Percentiles rank a stretch among this genome's conserved stretches.
phyloP scores from a whole-genome alignment of 2,113 vertebrate species.

The Butastur rufipennis region DNA sequence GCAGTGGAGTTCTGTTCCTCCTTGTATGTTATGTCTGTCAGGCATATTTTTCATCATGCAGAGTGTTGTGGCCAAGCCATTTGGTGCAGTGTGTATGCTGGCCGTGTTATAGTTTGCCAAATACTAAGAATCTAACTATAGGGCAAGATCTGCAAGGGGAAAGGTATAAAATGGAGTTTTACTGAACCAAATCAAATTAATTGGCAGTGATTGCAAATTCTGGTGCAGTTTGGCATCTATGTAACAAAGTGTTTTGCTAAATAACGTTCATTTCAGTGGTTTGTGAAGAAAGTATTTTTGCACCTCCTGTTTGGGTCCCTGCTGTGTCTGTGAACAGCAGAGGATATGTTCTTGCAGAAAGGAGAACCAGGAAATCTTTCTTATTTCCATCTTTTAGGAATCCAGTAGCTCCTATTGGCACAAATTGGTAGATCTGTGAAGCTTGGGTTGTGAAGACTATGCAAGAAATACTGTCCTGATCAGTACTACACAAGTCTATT shows the following conservation, averaged over 20 bases:
- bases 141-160: background rate
- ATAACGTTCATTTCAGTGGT: background rate
- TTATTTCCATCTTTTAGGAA: background rate
- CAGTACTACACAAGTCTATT: background rate
- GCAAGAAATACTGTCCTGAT: background rate
- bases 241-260: background rate
- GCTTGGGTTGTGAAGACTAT: background rate
- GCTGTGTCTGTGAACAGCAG: background rate
- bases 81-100: background rate
- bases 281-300: background rate
- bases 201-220: background rate
- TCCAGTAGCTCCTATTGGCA: background rate
- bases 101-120: background rate
- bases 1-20: background rate
- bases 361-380: background rate
- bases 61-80: background rate
- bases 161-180: background rate
- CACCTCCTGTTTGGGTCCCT: background rate
- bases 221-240: background rate
- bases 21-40: accelerated
- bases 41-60: background rate
- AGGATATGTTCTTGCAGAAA: background rate
- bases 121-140: background rate
- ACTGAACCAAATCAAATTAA: background rate
- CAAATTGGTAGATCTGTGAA: background rate